Evolutionary conservation across 2,113 vertebrate genomes (phyloP).

Genomic region (Apteryx mantelli): DNA sequence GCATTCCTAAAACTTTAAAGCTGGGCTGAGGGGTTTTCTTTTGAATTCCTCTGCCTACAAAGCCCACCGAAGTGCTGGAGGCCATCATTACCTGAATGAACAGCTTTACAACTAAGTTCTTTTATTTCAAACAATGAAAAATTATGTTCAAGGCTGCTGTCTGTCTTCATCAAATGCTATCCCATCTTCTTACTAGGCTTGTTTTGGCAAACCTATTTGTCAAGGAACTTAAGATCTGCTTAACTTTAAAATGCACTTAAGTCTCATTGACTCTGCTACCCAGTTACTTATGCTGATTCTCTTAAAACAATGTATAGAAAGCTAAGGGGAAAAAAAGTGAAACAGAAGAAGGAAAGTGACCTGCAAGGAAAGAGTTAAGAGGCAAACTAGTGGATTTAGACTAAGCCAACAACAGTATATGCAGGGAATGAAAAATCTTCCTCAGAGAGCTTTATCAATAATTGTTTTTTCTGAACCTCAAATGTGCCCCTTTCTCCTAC

Average conservation of each 20-base stretch:
- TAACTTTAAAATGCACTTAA: constrained; percentile 32
- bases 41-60: constrained; percentile 39
- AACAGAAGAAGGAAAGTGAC: neutral
- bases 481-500: neutral
- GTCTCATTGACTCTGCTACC: neutral
- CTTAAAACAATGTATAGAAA: neutral
- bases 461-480: neutral
- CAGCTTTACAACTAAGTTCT: neutral
- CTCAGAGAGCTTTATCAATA: neutral
- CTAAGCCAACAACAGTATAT: neutral
- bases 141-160: constrained; percentile 47
- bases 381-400: neutral
- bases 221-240: constrained; percentile 37
- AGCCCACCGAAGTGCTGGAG: neutral
- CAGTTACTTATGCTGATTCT: neutral
- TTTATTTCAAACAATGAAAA: constrained; percentile 41
- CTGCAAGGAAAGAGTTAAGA: neutral
- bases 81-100: constrained; percentile 43
- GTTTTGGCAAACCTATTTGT: constrained; percentile 1
- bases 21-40: constrained; percentile 29
- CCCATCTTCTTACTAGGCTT: neutral
- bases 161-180: constrained; percentile 16
- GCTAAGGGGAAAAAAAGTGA: neutral
- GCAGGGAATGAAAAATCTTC: neutral
- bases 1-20: constrained; percentile 54